Evolutionary conservation across 2,113 vertebrate genomes (phyloP), one percentile per base, ranked within the genome.

Genomic region (Gulo gulo): DNA sequence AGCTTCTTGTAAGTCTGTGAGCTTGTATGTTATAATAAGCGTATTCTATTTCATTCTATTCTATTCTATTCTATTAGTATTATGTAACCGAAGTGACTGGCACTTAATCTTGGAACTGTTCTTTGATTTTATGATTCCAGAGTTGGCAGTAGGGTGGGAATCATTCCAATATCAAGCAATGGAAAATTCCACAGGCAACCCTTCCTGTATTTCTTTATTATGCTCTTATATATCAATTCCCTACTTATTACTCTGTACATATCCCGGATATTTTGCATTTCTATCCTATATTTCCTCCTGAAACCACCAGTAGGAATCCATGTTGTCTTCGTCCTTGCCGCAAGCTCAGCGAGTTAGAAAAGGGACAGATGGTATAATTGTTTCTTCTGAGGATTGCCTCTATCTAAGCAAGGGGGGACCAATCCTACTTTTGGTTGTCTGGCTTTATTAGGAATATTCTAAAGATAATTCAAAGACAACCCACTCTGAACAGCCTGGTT

Each of bases 101-200:
- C 76, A 80, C 52, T 87, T 96, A 91, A 94, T 92, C 65, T 94
- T 91, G 45, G 90, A 63, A 82, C 63, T 65, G 61, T 81, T 96
- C 39, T 31, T 97, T 79, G 79, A 74, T 78, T 95, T 73, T 90
- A 9, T 88, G 83, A 90, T 57, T 93, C 71, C 36, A 34, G 69
- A 74, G 50, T 61, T 78, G 83, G 59, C 23, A 9, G 76, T 45
- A 82, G 78, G 16, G 47, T 5, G 10, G 90, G 65, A 95, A 61
- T 92, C 39, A 31, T 89, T 90, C 61, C 29, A 92, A 29, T 50
- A 23, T 87, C 39, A 88, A 93, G 80, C 90, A 69, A 29, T 94
- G 88, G 85, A 91, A 96, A 96, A 94, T 91, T 91, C 71, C 42
- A 80, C 39, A 42, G 89, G 24, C 76, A 67, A 21, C 13, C 92